phyloP scores from a whole-genome alignment of 2,888 invertebrate species.

The Caenorhabditis sp. region DNA sequence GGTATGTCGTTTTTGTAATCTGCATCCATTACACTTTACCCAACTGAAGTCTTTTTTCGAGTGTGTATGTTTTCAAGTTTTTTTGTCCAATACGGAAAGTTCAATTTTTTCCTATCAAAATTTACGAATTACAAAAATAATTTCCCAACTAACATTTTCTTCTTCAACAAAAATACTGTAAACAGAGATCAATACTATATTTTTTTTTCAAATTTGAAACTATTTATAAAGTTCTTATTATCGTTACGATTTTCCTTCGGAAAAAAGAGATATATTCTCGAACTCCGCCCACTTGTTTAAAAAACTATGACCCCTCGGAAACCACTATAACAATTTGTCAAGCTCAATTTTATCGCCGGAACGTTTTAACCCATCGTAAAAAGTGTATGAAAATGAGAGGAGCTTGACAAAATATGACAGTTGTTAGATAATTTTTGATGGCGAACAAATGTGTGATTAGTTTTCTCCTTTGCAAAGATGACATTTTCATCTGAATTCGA shows the following conservation, averaged over 20 bases:
- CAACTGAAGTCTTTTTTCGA: background rate
- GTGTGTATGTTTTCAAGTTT: no score
- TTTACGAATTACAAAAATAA: no score
- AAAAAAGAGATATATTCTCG: no score
- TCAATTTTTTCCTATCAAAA: no score
- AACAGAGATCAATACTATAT: no score
- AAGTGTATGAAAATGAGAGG: background rate
- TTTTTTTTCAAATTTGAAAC: no score
- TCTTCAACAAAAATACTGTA: no score
- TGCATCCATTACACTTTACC: background rate
- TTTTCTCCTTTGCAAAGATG: background rate
- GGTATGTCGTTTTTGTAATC: background rate
- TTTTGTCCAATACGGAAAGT: no score
- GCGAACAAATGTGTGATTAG: background rate
- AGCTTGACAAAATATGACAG: background rate
- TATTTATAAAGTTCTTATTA: no score
- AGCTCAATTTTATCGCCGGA: background rate
- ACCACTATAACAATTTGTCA: background rate
- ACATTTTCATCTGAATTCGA: background rate
- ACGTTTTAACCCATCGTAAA: background rate
- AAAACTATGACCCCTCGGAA: background rate
- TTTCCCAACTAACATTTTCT: no score
- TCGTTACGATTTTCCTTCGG: no score
- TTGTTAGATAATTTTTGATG: background rate
- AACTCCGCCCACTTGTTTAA: background rate